Evolutionary conservation across 2,797 vertebrate genomes (phyloP), one percentile per base, ranked within the genome.

Genomic region (Furcifer pardalis): DNA sequence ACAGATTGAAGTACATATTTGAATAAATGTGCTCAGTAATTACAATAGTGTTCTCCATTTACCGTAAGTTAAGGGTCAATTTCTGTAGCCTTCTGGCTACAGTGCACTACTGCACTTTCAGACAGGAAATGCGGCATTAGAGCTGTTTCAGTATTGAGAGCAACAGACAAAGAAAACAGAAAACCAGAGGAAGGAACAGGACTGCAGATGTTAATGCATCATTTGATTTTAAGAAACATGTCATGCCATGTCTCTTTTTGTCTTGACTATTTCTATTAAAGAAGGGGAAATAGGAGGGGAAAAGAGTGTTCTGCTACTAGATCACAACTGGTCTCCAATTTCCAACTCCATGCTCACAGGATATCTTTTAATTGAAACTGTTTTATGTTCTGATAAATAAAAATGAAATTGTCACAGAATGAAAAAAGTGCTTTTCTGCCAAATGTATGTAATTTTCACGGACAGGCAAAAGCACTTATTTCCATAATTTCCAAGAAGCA

Each of bases 181-280:
- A 91, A 86, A 84, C 83, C 84, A 91, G 79, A 91, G 84, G 85
- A 92, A 91, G 78, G 85, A 92, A 85, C 83, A 87, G 4, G 25
- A 81, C 62, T 75, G 63, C 80, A 89, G 74, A 35, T 91, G 87
- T 63, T 73, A 82, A 69, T 2, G 60, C 7, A 59, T 32, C n/a
- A n/a, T 30, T 30, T 85, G 40, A 86, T 88, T 63, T 86, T 86
- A 88, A 82, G 13, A 83, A 30, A 25, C 32, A 7, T 52, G 25
- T 30, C 60, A 12, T 30, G 42, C 32, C 4, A 10, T 62, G 23
- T 32, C 7, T 73, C 21, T 10, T 25, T n/a, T 56, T 56, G 17
- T 56, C 52, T 19, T 56, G 52, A 63, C 1, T 49, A 21, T 65
- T n/a, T n/a, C n/a, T n/a, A 77, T 35, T 42, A 19, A 66, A 32